Base-by-base conservation (phyloP, 2,797 vertebrate species). In the Sebastes matsubarae region DNA sequence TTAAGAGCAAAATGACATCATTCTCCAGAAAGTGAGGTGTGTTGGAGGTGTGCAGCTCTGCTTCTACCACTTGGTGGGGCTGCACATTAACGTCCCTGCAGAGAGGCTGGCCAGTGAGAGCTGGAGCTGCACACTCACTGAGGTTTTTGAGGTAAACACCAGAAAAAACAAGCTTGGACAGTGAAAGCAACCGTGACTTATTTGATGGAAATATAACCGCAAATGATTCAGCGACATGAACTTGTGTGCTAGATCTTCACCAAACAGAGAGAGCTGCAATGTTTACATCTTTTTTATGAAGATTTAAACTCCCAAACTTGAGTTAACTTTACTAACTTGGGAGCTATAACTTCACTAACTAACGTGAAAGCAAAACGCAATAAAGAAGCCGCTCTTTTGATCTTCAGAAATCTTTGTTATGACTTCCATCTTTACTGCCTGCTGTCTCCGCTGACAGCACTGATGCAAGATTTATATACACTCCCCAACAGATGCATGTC, bases 61-160 rank as follows among this genome's bases (percentile, higher is more conserved):
- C 13, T 81, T 64, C 46, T 2, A 10, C 87, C 94, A 89, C 90
- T 84, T 93, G 94, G 81, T 90, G 90, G 93, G 1, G 88, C 82
- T 90, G 82, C 68, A 67, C 65, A 66, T 72, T 69, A 69, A 68
- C 29, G 25, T 5, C 58, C 27, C 30, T 9, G 4, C 34, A 29
- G 6, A 6, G 66, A 34, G 25, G 64, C 42, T 65, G 20, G 14
- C 4, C 58, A 75, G 71, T 10, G 30, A 14, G 57, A 58, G 60
- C 68, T 52, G 60, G 34, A 66, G 58, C 29, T 69, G 72, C 61
- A 38, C 50, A 22, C 14, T n/a, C 29, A 12, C 60, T 76, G 79
- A 75, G 74, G 68, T 78, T 68, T 81, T 38, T 66, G 38, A 46
- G 58, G 67, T 67, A 83, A 87, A 90, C 77, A 85, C 38, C 32